Evolutionary conservation across 2,888 invertebrate species (phyloP).

Genomic region (Choreutis nemorana): DNA sequence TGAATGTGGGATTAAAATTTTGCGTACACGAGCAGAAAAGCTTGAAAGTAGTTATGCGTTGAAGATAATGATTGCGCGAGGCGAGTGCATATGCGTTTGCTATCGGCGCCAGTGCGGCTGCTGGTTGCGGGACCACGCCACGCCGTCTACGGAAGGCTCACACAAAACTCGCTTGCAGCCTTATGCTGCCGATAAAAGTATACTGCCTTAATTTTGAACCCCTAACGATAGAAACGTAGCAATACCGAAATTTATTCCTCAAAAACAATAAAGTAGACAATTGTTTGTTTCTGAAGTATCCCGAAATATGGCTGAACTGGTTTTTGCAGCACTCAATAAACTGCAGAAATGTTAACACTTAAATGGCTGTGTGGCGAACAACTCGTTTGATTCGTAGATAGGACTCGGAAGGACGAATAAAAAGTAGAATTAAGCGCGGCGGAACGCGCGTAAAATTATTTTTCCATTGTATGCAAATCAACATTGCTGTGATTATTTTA

Average conservation of each 20-base stretch:
- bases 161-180: constrained; percentile 23
- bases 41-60: background rate
- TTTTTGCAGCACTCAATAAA: too few species aligned
- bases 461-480: constrained; percentile 67
- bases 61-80: too few species aligned
- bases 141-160: constrained; percentile 50
- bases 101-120: constrained; percentile 41
- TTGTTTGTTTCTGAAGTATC: too few species aligned
- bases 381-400: constrained; percentile 63
- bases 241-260: too few species aligned
- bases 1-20: constrained; percentile 47
- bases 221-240: too few species aligned
- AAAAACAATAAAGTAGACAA: background rate
- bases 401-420: constrained; percentile 59
- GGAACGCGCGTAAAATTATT: constrained; percentile 68
- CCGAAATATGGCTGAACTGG: too few species aligned
- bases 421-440: constrained; percentile 64
- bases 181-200: constrained; percentile 19
- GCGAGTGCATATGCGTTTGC: constrained; percentile 16
- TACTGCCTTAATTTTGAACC: background rate
- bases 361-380: constrained; percentile 42
- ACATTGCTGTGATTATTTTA: constrained; percentile 63
- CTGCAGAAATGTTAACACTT: constrained; percentile 57
- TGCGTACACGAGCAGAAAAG: constrained; percentile 6
- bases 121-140: constrained; percentile 24